Evolutionary conservation across 1,140 invertebrate species (phyloP).

Genomic region (Caenorhabditis brenneri): DNA sequence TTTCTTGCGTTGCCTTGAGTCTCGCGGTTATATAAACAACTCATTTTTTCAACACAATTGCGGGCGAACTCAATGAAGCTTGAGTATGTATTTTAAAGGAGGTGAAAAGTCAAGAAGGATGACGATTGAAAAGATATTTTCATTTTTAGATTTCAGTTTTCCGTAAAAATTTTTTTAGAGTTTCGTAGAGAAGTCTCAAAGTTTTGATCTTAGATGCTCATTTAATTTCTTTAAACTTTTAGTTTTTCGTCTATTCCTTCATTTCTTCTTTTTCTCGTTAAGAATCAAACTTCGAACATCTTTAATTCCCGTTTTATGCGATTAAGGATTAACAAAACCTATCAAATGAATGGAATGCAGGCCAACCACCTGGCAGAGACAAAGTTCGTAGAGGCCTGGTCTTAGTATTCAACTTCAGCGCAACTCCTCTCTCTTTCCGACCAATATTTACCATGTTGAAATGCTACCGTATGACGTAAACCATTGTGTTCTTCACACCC

Average conservation of each 20-base stretch:
- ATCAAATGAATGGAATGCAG: neutral
- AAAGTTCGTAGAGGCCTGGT: neutral
- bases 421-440: neutral
- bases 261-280: neutral
- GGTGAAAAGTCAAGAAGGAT: neutral
- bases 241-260: neutral
- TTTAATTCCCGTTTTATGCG: neutral
- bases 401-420: constrained; percentile 22
- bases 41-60: constrained; percentile 35
- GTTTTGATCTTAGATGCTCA: neutral
- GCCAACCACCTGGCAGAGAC: neutral
- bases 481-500: constrained; percentile 38
- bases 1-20: neutral
- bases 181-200: neutral
- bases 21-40: constrained; percentile 34
- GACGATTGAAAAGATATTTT: neutral
- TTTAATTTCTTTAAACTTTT: neutral
- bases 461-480: constrained; percentile 42
- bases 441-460: constrained; percentile 40
- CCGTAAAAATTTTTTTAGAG: neutral
- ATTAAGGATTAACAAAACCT: constrained; percentile 31
- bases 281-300: neutral
- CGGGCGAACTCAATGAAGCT: constrained; percentile 35
- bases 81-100: neutral
- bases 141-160: neutral